Base-by-base conservation (phyloP, 1,140 invertebrate species). In the Anagrus nilaparvatae region DNA sequence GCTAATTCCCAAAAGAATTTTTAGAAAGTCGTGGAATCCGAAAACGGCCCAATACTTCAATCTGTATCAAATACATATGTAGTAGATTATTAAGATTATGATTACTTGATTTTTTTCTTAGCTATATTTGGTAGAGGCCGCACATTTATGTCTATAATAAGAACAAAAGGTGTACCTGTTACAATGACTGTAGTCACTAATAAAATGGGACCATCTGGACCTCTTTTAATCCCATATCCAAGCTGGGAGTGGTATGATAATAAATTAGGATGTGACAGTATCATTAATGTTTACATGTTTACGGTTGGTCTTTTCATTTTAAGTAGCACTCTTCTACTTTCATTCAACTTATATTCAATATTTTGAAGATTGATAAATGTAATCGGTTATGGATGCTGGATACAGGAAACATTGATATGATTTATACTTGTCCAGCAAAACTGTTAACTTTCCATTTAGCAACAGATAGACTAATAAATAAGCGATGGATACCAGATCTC, bases 301-400 rank as follows among this genome's bases (percentile, higher is more conserved):
- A 61, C 64, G 63, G 65, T 69, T 59, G n/a, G n/a, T 38, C 16
- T 13, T 32, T 2, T 13, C 6, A 68, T 52, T 54, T 28, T 47
- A 9, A 10, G 13, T 33, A 31, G 12, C 27, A 14, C 14, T 9
- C 10, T 31, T 9, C 14, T 31, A 13, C 5, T 14, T 14, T 8
- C 8, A n/a, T n/a, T n/a, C n/a, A n/a, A 33, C 6, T 12, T 29
- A 8, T 13, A 29, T 19, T 28, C 10, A 19, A 29, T n/a, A n/a
- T n/a, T n/a, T 37, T 19, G 4, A 10, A 46, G 76, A 74, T 75
- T 29, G 75, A 76, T 49, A 67, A 70, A 45, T 77, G 74, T 55
- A 63, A 74, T 51, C 69, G 74, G 23, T 55, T 77, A 21, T 77
- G 75, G 75, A 63, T 75, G n/a, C 67, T 76, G 56, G 75, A 77